Conservation (phyloP, 2,888 invertebrate genomes). For the Capitulum mitella region DNA sequence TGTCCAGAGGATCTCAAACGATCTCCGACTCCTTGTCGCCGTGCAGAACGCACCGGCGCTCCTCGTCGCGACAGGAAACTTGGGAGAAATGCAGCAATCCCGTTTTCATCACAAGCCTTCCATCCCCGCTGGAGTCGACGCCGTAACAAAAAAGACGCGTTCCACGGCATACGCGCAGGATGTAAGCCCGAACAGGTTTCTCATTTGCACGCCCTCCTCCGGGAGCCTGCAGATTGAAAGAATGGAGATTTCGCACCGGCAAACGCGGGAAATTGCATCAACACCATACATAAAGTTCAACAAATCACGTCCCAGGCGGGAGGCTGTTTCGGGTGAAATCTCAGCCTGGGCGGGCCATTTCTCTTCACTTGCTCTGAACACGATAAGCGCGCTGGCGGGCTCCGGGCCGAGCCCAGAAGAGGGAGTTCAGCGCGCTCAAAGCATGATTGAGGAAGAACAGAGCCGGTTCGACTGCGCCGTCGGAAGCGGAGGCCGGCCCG, state of each 20-base stretch:
- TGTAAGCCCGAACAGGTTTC: no score
- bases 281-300: conserved; percentile 15
- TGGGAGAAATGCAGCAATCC: no score
- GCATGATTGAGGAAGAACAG: background rate
- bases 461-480: background rate
- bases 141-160: no score
- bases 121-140: no score
- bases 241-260: background rate
- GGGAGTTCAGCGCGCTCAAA: background rate
- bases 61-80: no score
- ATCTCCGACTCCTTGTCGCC: no score
- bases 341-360: background rate
- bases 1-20: no score
- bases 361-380: conserved; percentile 15
- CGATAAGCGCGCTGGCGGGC: background rate
- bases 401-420: background rate
- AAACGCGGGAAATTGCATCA: background rate
- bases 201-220: background rate
- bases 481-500: background rate
- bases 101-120: no score
- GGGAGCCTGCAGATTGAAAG: background rate
- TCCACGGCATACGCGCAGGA: no score
- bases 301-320: background rate
- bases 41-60: no score
- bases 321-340: background rate